These are phyloP conservation scores for Agrochola litura DNA, from an alignment of 2,888 invertebrate genomes.

Conservation along the genomic window DNA sequence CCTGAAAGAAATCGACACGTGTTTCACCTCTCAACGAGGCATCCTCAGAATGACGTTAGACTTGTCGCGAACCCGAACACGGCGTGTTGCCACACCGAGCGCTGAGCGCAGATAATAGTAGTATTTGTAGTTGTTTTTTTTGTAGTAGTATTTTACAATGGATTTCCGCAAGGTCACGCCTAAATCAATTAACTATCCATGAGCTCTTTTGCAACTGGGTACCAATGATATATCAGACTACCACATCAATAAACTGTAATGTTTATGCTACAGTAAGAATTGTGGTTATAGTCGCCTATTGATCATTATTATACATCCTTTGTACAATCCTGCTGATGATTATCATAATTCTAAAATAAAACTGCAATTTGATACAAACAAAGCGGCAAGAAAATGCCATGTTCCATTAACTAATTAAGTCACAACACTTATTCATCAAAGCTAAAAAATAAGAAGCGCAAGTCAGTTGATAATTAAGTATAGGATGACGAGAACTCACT, in stretches of 20 bases:
- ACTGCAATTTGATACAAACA: not conserved
- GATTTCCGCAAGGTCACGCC: too few species aligned
- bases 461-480: constrained; percentile 54
- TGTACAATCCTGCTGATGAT: not conserved
- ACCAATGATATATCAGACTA: not conserved
- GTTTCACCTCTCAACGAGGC: too few species aligned
- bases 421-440: constrained; percentile 35
- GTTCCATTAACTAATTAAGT: constrained; percentile 16
- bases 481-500: constrained; percentile 44
- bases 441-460: constrained; percentile 29
- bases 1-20: too few species aligned
- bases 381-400: not conserved
- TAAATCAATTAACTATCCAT: too few species aligned
- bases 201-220: not conserved
- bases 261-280: too few species aligned
- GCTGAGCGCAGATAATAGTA: too few species aligned
- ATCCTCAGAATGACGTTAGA: too few species aligned
- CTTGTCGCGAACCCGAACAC: too few species aligned
- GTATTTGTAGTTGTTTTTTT: too few species aligned
- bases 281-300: not conserved
- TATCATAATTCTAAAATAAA: not conserved
- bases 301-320: not conserved
- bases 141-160: too few species aligned
- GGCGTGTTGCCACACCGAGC: too few species aligned
- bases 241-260: not conserved